Evolutionary conservation across 2,888 invertebrate genomes (phyloP).

Genomic region (Machimus rusticus): DNA sequence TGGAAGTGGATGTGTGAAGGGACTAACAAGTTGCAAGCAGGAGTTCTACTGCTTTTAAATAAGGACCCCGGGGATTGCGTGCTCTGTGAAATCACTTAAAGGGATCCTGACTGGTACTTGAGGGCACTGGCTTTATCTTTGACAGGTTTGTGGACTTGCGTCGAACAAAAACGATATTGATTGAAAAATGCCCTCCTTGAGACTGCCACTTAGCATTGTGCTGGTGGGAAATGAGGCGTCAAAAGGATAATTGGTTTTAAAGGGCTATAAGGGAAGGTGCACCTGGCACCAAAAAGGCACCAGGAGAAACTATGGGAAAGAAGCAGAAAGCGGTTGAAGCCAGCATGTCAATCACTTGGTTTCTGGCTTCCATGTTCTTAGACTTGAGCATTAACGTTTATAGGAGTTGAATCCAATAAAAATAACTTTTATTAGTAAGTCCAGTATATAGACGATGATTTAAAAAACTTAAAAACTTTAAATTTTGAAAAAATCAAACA

Average conservation of each 20-base stretch:
- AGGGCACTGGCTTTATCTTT: constrained; percentile 9
- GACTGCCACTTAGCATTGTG: not conserved
- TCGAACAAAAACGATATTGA: not conserved
- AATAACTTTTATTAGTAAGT: no score
- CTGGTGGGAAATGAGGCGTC: not conserved
- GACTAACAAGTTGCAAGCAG: constrained; percentile 6
- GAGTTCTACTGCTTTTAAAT: not conserved
- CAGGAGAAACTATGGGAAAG: not conserved
- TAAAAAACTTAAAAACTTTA: no score
- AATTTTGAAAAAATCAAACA: no score
- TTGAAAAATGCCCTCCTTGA: not conserved
- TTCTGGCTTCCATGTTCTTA: not conserved
- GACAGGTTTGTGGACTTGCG: not conserved
- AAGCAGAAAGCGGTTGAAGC: not conserved
- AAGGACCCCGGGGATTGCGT: not conserved
- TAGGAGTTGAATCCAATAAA: not conserved
- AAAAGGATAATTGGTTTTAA: constrained; percentile 4
- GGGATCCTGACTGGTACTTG: not conserved
- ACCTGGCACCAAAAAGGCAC: not conserved
- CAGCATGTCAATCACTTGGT: not conserved
- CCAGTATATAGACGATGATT: no score
- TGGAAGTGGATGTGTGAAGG: not conserved
- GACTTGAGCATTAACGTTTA: not conserved
- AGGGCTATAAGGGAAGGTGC: not conserved
- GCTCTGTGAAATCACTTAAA: constrained; percentile 5